Percentiles rank a stretch among this genome's conserved stretches.
phyloP scores from a whole-genome alignment of 2,113 vertebrate genomes.

The Lepidothrix coronata region DNA sequence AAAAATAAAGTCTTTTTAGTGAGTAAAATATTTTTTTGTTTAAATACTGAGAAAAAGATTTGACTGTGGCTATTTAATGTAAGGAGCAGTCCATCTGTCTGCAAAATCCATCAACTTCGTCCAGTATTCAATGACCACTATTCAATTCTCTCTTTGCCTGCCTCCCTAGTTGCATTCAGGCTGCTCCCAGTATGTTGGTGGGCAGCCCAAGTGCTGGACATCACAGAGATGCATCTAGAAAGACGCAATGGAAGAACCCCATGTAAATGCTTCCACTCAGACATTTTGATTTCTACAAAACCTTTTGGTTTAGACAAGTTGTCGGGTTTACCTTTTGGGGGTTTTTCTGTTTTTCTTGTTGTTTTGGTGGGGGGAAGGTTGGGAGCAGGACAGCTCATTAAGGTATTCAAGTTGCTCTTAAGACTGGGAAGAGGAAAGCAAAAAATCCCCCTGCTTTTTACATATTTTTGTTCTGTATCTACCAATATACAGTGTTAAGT shows the following conservation, averaged over 20 bases:
- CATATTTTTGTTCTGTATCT: background rate
- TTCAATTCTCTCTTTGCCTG: background rate
- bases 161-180: background rate
- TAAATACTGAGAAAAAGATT: background rate
- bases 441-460: background rate
- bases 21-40: background rate
- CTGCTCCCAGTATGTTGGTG: background rate
- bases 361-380: rapidly evolving
- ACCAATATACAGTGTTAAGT: background rate
- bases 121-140: background rate
- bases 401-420: background rate
- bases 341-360: background rate
- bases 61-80: background rate
- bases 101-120: background rate
- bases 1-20: background rate
- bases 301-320: background rate
- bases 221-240: background rate
- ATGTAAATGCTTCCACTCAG: background rate
- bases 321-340: background rate
- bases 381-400: background rate
- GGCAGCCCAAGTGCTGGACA: background rate
- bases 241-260: background rate
- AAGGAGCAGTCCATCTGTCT: background rate
- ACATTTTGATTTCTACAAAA: background rate
- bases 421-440: background rate